These are phyloP conservation scores for Climacteris rufus DNA, from an alignment of 2,113 vertebrate species.

Conservation along the genomic window DNA sequence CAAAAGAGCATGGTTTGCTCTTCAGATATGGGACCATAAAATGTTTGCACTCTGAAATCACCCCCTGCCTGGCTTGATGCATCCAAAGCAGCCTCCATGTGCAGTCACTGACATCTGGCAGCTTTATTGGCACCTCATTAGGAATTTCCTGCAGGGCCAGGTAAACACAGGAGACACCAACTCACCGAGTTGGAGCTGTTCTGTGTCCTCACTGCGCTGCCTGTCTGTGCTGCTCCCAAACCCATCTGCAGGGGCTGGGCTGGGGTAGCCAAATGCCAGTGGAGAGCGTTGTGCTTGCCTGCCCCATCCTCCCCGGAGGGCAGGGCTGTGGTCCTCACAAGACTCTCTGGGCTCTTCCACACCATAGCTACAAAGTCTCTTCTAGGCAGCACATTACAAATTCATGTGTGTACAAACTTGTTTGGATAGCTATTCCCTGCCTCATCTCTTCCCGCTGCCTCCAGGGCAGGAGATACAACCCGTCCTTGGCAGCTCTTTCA, in stretches of 20 bases:
- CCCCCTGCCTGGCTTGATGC: neutral
- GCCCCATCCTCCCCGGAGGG: neutral
- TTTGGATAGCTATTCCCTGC: constrained; percentile 18
- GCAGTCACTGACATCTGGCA: neutral
- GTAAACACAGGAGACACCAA: neutral
- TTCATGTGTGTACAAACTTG: constrained; percentile 50
- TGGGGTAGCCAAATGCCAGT: neutral
- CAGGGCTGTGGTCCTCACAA: neutral
- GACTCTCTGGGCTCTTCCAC: neutral
- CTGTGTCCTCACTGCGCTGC: neutral
- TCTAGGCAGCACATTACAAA: neutral
- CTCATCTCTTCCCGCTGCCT: neutral
- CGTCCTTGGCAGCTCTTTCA: constrained; percentile 3
- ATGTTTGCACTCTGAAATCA: neutral
- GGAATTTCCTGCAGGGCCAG: neutral
- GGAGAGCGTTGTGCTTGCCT: neutral
- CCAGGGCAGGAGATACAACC: constrained; percentile 7
- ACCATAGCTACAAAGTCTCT: neutral
- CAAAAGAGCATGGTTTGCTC: neutral
- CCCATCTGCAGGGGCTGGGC: neutral
- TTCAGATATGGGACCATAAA: neutral
- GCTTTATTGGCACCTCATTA: neutral
- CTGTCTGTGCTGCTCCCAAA: neutral
- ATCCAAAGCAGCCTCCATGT: neutral
- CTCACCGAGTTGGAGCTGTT: neutral